These are phyloP conservation scores for Myotis yumanensis DNA, from an alignment of 2,113 vertebrate genomes.

Conservation along the genomic window DNA sequence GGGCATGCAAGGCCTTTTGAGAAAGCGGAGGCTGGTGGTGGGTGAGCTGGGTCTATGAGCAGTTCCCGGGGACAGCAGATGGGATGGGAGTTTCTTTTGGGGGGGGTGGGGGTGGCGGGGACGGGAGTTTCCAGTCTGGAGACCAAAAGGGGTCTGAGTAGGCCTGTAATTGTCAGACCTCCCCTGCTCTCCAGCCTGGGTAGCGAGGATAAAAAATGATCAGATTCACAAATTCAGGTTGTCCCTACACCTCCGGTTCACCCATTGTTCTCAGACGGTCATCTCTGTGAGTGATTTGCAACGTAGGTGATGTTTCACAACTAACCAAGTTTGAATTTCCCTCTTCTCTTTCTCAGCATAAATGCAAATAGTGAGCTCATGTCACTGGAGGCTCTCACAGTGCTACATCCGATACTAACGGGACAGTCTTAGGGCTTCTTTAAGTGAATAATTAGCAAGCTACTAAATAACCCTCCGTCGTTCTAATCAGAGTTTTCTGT, in stretches of 20 bases:
- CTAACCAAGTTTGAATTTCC: neutral
- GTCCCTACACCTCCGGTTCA: neutral
- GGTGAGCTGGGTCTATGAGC: neutral
- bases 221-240: neutral
- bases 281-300: neutral
- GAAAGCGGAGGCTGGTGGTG: neutral
- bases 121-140: neutral
- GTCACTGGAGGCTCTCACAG: neutral
- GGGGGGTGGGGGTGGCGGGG: too few species aligned
- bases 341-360: neutral
- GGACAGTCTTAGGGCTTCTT: neutral
- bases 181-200: neutral
- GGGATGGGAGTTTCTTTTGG: neutral
- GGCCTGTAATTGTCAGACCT: neutral
- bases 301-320: neutral
- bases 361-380: neutral
- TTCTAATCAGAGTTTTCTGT: neutral
- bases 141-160: neutral
- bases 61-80: fast-evolving
- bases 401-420: too few species aligned
- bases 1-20: neutral
- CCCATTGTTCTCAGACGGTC: neutral
- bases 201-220: neutral
- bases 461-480: neutral
- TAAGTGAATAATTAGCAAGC: neutral